phyloP scores from a whole-genome alignment of 2,888 invertebrate genomes.

The Subacronicta megacephala region DNA sequence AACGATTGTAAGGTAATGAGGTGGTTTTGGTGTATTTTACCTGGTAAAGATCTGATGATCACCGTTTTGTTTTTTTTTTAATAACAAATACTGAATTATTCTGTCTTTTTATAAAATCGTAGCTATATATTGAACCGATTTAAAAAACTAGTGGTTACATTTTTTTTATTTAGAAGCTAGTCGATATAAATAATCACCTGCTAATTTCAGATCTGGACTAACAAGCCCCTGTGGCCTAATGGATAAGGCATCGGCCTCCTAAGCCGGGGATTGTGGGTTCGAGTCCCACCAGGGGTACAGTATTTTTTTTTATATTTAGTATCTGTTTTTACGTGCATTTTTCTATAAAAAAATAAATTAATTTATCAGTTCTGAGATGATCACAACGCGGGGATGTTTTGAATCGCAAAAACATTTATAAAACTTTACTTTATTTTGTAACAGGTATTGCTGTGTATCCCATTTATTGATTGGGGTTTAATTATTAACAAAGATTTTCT shows the following conservation, averaged over 20 bases:
- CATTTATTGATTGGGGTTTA: too few species aligned
- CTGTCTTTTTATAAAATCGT: too few species aligned
- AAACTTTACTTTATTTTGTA: too few species aligned
- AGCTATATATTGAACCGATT: too few species aligned
- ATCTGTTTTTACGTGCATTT: background rate
- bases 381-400: too few species aligned
- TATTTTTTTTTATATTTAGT: background rate
- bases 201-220: rapidly evolving
- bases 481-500: too few species aligned
- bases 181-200: background rate
- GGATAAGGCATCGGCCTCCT: slow-evolving; percentile 94
- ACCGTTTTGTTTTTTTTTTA: background rate
- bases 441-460: too few species aligned
- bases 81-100: too few species aligned
- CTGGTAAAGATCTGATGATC: background rate
- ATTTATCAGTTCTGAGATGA: too few species aligned
- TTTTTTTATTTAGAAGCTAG: too few species aligned
- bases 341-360: too few species aligned
- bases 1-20: slow-evolving; percentile 42
- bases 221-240: slow-evolving; percentile 93
- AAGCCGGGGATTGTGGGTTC: slow-evolving; percentile 94
- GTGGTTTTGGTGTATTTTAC: slow-evolving; percentile 12
- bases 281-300: slow-evolving; percentile 93
- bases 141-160: background rate
- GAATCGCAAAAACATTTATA: too few species aligned